These are phyloP conservation scores for Amphibalanus amphitrite DNA, from an alignment of 1,140 invertebrate genomes.

Conservation along the genomic window DNA sequence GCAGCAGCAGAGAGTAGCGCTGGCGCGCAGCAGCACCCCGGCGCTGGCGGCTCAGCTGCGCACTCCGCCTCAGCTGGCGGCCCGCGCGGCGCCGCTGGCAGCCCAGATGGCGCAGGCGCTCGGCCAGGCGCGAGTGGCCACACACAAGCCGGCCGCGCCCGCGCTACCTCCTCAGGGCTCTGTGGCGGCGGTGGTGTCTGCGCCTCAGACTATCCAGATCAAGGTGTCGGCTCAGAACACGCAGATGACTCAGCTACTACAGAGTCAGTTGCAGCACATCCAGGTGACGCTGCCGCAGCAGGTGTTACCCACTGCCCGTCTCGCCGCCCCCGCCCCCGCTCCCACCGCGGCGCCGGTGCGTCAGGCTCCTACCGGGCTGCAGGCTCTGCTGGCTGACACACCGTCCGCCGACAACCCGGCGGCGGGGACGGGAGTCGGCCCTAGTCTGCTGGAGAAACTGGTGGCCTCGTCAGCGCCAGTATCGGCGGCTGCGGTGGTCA, in stretches of 20 bases:
- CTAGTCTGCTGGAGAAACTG: neutral
- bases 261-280: slow-evolving; percentile 3
- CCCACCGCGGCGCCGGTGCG: too few relatives aligned
- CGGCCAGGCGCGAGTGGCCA: neutral
- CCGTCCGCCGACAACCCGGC: neutral
- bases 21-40: neutral
- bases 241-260: neutral
- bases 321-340: neutral
- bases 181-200: neutral
- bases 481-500: too few relatives aligned
- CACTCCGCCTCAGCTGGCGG: neutral
- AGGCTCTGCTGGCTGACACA: neutral
- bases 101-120: neutral
- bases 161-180: neutral
- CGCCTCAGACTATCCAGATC: neutral
- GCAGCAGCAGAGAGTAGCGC: neutral
- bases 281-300: slow-evolving; percentile 1
- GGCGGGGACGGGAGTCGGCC: too few relatives aligned
- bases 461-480: neutral
- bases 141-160: neutral
- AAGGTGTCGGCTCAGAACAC: neutral
- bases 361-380: neutral
- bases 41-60: neutral
- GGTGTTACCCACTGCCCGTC: too few relatives aligned
- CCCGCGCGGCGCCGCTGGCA: neutral